Base-by-base conservation (phyloP, 2,888 invertebrate species). In the Chymomyza amoena region DNA sequence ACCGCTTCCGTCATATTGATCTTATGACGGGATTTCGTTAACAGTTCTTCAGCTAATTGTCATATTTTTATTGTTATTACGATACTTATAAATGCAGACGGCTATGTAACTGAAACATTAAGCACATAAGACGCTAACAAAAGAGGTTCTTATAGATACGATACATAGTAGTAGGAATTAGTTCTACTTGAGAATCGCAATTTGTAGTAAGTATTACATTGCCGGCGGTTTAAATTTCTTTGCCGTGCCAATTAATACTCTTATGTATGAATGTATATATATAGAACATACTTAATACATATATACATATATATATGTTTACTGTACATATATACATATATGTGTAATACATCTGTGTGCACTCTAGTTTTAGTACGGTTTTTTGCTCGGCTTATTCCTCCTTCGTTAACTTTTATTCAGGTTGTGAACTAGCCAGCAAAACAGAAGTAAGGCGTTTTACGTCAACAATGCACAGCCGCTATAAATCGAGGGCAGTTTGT, bases 171-270 rank as follows among this genome's bases (percentile, higher is more conserved):
- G 36, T 45, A 39, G 1, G 39, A 1, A 39, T 39, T 39, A 39
- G 10, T 39, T 39, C 39, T 39, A 45, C 39, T 45, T 45, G 2
- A 45, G 39, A 45, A 45, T 45, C 39, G 39, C 39, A 45, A 45
- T 45, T 45, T 15, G 10, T 32, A 32, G 32, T 32, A 3, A 32
- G 32, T 45, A 45, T 45, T 45, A 45, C 39, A 45, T 45, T 45
- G 39, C 39, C 66, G 67, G 61, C 69, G 78, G 70, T 66, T 78
- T 80, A 72, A 68, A 61, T 70, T 56, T 70, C 69, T 67, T 69
- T 76, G 73, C 72, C 72, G 74, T 72, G 81, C 72, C 80, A 80
- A 84, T 81, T 81, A 84, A 81, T 74, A 79, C 77, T 60, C 18
- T 60, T 60, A 36, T 45, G 39, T 45, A 13, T 39, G 39, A 4